A percentile compares a stretch with the other conserved stretches of the same genome.
These are phyloP conservation scores for Malthinus flaveolus DNA, from an alignment of 2,888 invertebrate genomes.

Conservation along the genomic window DNA sequence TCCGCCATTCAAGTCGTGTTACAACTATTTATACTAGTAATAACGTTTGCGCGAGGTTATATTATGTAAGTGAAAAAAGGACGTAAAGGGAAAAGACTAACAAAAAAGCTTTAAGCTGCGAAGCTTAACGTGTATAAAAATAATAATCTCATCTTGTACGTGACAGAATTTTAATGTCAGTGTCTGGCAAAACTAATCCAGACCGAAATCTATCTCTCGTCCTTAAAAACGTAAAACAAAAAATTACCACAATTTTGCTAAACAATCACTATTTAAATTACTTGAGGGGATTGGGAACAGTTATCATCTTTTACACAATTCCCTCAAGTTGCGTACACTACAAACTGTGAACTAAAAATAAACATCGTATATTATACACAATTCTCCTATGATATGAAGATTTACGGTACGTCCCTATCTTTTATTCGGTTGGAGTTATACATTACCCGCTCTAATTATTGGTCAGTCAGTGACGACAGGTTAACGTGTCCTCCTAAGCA, in stretches of 20 bases:
- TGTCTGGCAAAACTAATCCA: conserved; percentile 25
- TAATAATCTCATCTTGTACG: conserved; percentile 28
- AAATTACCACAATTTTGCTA: conserved; percentile 35
- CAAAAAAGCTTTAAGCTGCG: conserved; percentile 19
- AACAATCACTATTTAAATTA: conserved; percentile 43
- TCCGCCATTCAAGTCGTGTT: conserved; percentile 17
- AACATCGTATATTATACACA: neutral
- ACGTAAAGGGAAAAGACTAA: conserved; percentile 13
- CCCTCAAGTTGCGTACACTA: conserved; percentile 12
- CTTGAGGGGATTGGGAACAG: conserved; percentile 39
- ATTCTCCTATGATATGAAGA: no score
- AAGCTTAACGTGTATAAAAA: conserved; percentile 23
- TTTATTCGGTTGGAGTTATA: no score
- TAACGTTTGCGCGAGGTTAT: conserved; percentile 7
- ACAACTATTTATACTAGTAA: conserved; percentile 25
- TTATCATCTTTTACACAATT: conserved; percentile 33
- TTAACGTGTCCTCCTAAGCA: no score
- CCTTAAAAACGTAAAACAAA: conserved; percentile 8
- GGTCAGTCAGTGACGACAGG: no score
- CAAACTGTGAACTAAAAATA: neutral
- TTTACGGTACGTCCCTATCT: no score
- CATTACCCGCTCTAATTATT: no score
- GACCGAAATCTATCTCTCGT: conserved; percentile 23
- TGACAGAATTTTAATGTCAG: conserved; percentile 27
- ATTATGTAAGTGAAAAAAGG: conserved; percentile 14